Evolutionary conservation across 2,113 vertebrate species (phyloP), one percentile per base, ranked within the genome.

Genomic region (Grammomys dolichurus): DNA sequence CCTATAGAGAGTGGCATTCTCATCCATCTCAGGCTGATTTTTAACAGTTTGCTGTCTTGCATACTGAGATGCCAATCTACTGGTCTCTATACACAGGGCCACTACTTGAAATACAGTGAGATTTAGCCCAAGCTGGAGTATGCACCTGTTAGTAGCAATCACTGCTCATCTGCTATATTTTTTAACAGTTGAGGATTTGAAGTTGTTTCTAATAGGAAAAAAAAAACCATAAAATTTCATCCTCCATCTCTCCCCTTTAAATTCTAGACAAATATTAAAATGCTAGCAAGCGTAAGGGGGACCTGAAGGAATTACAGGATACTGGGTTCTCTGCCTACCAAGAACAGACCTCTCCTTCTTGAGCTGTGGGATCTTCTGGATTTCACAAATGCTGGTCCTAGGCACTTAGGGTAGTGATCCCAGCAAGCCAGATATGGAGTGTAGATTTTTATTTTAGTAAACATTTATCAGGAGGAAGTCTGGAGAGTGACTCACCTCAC

Each of bases 61-160:
- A 88, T 22, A 75, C 0, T 43, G 33, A 43, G 16, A 26, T 3
- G 67, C 36, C 94, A 72, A 72, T 19, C 48, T 31, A 78, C 3
- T 72, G 3, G 78, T 65, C 69, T 90, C 67, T 1, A 76, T 40
- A 40, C 33, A 24, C 33, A 88, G 67, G 43, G 87, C 80, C 13
- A 17, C 33, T 92, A 51, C 43, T 89, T 91, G 43, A 92, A 94
- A 91, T 77, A 58, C 85, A 92, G 86, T 85, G n/a, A 93, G 93
- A 93, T 81, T 24, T 19, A 93, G 4, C 28, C 20, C 60, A 33
- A 89, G 95, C 43, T 69, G 75, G 58, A 90, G 33, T 20, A 2
- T 76, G 46, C 56, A 48, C 1, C 5, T 75, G 31, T 87, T 17
- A 76, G 28, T 33, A 63, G 80, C 1, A 93, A 84, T 58, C 40